These are phyloP conservation scores for Gadopsis bispinosus DNA, from an alignment of 2,797 vertebrate genomes.

Conservation along the genomic window DNA sequence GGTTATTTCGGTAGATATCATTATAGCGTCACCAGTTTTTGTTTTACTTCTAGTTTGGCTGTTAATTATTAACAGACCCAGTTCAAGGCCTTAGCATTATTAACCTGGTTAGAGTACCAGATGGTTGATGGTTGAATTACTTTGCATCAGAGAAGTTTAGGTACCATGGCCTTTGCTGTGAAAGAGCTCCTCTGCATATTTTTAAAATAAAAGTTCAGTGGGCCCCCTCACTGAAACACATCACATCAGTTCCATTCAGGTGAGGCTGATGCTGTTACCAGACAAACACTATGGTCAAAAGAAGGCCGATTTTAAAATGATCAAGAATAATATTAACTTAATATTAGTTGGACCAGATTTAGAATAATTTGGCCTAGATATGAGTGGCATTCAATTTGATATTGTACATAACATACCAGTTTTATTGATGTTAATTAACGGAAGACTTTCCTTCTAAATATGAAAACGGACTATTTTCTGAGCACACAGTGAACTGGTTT, in stretches of 20 bases:
- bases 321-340: background rate
- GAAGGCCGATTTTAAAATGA: background rate
- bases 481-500: background rate
- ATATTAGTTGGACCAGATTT: background rate
- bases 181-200: conserved; percentile 24
- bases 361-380: background rate
- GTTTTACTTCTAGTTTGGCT: background rate
- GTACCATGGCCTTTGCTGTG: conserved; percentile 10
- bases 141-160: conserved; percentile 5
- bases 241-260: background rate
- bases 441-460: background rate
- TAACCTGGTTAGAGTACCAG: background rate
- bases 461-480: background rate
- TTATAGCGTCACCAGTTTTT: background rate
- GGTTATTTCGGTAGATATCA: background rate
- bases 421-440: background rate
- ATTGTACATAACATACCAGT: background rate
- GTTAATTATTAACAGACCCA: conserved; percentile 8
- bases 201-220: conserved; percentile 3
- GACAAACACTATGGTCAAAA: background rate
- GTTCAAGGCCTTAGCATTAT: background rate
- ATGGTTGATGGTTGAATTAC: background rate
- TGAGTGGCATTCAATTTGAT: background rate
- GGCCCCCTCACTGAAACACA: background rate
- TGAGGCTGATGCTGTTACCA: conserved; percentile 3